Evolutionary conservation across 1,140 invertebrate species (phyloP).

Genomic region (Scaptomyza graminum): DNA sequence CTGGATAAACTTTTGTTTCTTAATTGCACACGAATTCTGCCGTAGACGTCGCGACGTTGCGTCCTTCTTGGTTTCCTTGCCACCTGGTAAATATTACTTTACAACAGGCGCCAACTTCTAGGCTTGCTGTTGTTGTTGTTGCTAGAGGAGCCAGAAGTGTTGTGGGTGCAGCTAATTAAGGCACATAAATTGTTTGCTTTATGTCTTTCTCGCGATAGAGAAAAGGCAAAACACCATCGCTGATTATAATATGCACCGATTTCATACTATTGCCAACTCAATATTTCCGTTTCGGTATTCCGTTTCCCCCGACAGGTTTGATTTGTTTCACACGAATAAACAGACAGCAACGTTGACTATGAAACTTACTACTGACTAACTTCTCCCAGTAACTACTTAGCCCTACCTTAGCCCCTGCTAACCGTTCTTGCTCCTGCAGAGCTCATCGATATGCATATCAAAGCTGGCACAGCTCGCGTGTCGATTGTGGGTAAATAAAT

Average conservation of each 20-base stretch:
- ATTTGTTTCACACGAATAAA: conserved; percentile 80
- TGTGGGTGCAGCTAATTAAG: conserved; percentile 66
- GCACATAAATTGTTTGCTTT: conserved; percentile 66
- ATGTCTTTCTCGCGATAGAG: conserved; percentile 42
- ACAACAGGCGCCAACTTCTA: conserved; percentile 6
- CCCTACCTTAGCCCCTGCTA: conserved; percentile 6
- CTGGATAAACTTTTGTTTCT: conserved; percentile 15
- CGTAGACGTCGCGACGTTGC: conserved; percentile 7
- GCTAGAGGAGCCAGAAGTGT: not conserved
- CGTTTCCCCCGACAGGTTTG: conserved; percentile 28
- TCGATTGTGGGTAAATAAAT: conserved; percentile 82
- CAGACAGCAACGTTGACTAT: conserved; percentile 63
- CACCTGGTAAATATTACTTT: conserved; percentile 46
- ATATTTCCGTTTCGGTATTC: conserved; percentile 20
- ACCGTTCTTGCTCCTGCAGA: conserved; percentile 2
- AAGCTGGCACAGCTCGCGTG: conserved; percentile 65
- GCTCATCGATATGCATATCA: conserved; percentile 80
- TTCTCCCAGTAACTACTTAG: not conserved
- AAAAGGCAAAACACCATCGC: conserved; percentile 29
- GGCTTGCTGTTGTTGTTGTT: not conserved
- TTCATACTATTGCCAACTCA: conserved; percentile 45
- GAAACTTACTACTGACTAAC: conserved; percentile 5
- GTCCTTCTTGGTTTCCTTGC: conserved; percentile 29
- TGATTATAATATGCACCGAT: conserved; percentile 56
- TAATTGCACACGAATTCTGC: conserved; percentile 29